phyloP scores from a whole-genome alignment of 2,888 invertebrate species.

The Antheraea assamensis region DNA sequence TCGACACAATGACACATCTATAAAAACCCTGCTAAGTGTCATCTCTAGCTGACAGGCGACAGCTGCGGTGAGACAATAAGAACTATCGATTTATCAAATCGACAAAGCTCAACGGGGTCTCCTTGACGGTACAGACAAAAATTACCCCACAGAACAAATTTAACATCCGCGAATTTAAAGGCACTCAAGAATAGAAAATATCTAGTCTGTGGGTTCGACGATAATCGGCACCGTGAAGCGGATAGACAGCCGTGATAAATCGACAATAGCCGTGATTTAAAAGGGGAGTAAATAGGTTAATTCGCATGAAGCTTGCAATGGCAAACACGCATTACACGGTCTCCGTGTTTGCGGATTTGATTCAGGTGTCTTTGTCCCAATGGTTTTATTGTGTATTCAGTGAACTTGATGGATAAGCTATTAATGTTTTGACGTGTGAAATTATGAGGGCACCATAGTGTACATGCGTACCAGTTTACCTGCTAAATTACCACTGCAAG shows the following conservation, averaged over 20 bases:
- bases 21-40: constrained; percentile 75
- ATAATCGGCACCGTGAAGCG: constrained; percentile 52
- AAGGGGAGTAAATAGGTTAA: constrained; percentile 75
- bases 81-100: constrained; percentile 72
- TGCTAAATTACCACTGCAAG: background rate
- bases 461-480: background rate
- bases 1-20: constrained; percentile 67
- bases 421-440: constrained; percentile 7
- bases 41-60: constrained; percentile 75
- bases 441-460: background rate
- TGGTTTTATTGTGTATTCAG: constrained; percentile 29
- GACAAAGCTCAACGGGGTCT: constrained; percentile 60
- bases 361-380: constrained; percentile 46
- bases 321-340: constrained; percentile 79
- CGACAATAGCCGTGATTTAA: constrained; percentile 74
- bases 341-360: constrained; percentile 64
- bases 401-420: background rate
- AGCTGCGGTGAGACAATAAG: constrained; percentile 75
- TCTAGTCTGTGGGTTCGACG: constrained; percentile 43
- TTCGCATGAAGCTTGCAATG: constrained; percentile 63
- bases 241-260: constrained; percentile 70
- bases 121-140: constrained; percentile 49
- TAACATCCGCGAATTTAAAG: constrained; percentile 35
- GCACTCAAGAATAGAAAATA: constrained; percentile 6
- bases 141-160: constrained; percentile 26